A percentile compares a stretch with the other conserved stretches of the same genome.
These are phyloP conservation scores for Tetheella fluctuosa DNA, from an alignment of 2,888 invertebrate species.

Conservation along the genomic window DNA sequence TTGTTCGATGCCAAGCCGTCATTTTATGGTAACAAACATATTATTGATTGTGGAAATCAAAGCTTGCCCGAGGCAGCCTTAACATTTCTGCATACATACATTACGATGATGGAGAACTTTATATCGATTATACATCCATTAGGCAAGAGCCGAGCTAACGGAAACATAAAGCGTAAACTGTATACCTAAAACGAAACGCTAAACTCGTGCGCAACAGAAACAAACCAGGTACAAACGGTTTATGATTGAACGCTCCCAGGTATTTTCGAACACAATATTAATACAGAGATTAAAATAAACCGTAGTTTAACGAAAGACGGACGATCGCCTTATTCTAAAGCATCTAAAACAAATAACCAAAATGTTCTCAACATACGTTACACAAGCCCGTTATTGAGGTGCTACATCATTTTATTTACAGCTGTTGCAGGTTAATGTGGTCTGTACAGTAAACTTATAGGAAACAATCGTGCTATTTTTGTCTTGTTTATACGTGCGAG, in stretches of 20 bases:
- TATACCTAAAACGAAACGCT: constrained; percentile 53
- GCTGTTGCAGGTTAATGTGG: constrained; percentile 73
- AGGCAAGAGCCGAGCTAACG: constrained; percentile 50
- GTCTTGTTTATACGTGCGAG: constrained; percentile 54
- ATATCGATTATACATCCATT: constrained; percentile 48
- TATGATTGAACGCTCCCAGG: constrained; percentile 80
- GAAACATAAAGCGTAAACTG: constrained; percentile 61
- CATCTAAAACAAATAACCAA: constrained; percentile 78
- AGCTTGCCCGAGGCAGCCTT: background rate
- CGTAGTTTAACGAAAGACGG: constrained; percentile 68
- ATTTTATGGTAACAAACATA: background rate
- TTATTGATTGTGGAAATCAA: background rate
- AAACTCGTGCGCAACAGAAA: constrained; percentile 73
- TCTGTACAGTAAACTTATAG: constrained; percentile 62
- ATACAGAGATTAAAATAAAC: constrained; percentile 78
- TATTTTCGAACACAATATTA: constrained; percentile 77
- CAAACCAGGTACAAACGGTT: constrained; percentile 78
- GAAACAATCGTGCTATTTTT: constrained; percentile 75
- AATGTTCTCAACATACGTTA: constrained; percentile 69
- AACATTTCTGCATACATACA: constrained; percentile 30
- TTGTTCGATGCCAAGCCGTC: background rate
- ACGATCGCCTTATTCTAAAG: constrained; percentile 61
- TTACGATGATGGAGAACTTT: constrained; percentile 37
- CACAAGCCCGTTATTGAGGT: constrained; percentile 71
- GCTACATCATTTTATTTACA: constrained; percentile 81